Evolutionary conservation across 2,888 invertebrate genomes (phyloP).

Genomic region (Podotricha telesiphe): DNA sequence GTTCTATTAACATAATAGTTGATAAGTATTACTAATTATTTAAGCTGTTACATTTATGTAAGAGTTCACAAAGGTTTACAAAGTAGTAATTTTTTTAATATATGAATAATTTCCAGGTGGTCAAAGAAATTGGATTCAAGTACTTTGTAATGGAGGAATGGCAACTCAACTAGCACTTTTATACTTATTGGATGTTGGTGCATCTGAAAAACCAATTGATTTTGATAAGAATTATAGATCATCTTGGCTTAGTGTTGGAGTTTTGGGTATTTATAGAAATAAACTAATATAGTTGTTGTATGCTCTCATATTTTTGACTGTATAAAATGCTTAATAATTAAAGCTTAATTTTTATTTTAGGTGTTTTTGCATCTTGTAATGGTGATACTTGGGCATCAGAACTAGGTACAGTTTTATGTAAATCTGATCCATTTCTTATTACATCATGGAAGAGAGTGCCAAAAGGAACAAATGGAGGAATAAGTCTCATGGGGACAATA

Average conservation of each 20-base stretch:
- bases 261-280: constrained; percentile 83
- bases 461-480: constrained; percentile 93
- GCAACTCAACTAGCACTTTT: constrained; percentile 90
- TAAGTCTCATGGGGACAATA: constrained; percentile 86
- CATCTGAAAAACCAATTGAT: constrained; percentile 90
- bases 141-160: constrained; percentile 95
- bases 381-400: constrained; percentile 97
- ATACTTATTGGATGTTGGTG: constrained; percentile 91
- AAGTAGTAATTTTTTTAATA: no score
- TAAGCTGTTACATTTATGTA: no score
- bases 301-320: background rate
- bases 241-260: constrained; percentile 92
- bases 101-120: constrained; percentile 84
- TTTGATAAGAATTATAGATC: constrained; percentile 89
- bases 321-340: no score
- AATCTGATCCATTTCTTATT: constrained; percentile 88
- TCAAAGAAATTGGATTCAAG: constrained; percentile 94
- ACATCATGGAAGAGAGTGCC: constrained; percentile 90
- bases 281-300: background rate
- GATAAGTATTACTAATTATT: no score
- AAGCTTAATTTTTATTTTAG: constrained; percentile 60
- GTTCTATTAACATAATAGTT: no score
- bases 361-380: constrained; percentile 90
- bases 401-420: constrained; percentile 89
- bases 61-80: no score